Conservation (phyloP, 2,797 vertebrate genomes). For the Mycteria americana region DNA sequence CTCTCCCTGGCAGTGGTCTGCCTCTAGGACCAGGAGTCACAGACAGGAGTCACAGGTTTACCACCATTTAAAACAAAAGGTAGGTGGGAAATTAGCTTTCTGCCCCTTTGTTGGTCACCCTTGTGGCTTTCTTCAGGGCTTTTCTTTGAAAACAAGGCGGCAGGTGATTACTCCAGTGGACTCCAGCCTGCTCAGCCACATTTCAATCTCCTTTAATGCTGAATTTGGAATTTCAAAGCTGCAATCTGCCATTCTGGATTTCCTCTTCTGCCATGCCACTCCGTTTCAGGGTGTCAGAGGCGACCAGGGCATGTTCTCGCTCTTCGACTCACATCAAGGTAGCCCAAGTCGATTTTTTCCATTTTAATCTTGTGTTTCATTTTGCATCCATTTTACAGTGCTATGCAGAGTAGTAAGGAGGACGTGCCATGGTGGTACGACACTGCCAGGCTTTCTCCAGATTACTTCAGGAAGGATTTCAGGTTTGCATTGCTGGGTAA, state of each 20-base stretch:
- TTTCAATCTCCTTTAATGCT: not conserved
- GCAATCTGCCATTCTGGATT: not conserved
- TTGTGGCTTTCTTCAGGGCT: not conserved
- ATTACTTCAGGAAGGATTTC: constrained; percentile 14
- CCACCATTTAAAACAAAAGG: not conserved
- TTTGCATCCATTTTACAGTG: not conserved
- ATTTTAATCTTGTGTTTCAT: not conserved
- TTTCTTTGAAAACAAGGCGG: not conserved
- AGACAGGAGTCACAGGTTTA: not conserved
- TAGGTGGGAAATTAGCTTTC: not conserved
- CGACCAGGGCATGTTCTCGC: fast-evolving
- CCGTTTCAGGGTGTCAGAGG: fast-evolving
- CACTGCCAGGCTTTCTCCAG: not conserved
- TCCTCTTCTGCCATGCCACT: not conserved
- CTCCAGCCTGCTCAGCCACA: not conserved
- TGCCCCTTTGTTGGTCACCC: not conserved
- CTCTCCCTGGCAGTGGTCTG: not conserved
- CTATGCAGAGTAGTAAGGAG: not conserved
- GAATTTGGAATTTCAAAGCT: not conserved
- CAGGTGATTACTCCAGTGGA: not conserved
- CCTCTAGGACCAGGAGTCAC: not conserved
- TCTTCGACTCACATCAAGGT: not conserved
- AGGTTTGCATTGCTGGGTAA: not conserved
- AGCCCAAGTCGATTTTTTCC: not conserved
- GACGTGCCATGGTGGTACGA: not conserved